Conservation (phyloP, 2,113 vertebrate species). For the Pleuronectes platessa region DNA sequence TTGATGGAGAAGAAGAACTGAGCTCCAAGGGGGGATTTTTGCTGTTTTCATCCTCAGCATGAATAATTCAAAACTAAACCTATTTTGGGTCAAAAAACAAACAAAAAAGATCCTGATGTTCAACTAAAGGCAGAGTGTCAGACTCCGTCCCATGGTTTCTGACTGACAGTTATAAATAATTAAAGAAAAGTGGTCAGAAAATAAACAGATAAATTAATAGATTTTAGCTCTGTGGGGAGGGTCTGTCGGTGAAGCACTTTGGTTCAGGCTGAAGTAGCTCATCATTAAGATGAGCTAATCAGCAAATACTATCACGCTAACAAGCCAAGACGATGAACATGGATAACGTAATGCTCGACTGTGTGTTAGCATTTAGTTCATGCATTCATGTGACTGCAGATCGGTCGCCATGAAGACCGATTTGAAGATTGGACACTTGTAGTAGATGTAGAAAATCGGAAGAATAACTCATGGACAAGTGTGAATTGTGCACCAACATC, state of each 20-base stretch:
- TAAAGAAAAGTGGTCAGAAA: constrained; percentile 1
- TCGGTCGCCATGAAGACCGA: neutral
- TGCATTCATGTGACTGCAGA: neutral
- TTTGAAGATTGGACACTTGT: neutral
- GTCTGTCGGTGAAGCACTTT: neutral
- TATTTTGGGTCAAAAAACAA: constrained; percentile 21
- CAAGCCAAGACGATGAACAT: neutral
- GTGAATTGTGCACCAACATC: neutral
- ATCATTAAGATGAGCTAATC: neutral
- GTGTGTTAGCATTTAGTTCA: neutral
- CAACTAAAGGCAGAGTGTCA: neutral
- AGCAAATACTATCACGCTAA: constrained; percentile 9
- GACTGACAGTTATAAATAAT: constrained; percentile 10
- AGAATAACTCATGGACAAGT: too few species aligned
- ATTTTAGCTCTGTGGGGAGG: neutral
- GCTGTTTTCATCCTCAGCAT: constrained; percentile 33
- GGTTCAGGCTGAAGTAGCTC: neutral
- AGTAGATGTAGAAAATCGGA: neutral
- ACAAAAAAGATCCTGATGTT: neutral
- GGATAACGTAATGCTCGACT: neutral
- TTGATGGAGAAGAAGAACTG: constrained; percentile 22
- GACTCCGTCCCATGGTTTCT: neutral
- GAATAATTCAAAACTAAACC: constrained; percentile 43
- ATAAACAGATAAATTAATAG: constrained; percentile 20
- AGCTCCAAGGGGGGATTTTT: constrained; percentile 9